These are phyloP conservation scores for Camelus dromedarius DNA, from an alignment of 2,113 vertebrate genomes.

Conservation along the genomic window DNA sequence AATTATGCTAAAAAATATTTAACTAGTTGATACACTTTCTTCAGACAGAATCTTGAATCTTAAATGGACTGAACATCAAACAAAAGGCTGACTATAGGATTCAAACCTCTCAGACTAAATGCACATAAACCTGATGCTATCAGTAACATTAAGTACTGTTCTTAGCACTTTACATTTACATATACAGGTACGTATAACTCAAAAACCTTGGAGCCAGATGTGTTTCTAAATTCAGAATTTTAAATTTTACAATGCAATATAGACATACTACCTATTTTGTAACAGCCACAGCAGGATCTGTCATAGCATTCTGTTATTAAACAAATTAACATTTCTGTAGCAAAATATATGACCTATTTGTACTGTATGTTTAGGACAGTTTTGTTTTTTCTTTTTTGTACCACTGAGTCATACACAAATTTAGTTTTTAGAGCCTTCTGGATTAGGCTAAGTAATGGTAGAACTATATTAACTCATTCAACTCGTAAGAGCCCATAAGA, in stretches of 20 bases:
- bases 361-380: not conserved
- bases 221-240: conserved; percentile 24
- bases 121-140: not conserved
- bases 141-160: not conserved
- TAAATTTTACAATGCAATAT: not conserved
- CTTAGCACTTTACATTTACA: not conserved
- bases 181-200: not conserved
- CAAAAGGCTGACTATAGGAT: not conserved
- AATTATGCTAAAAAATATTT: not conserved
- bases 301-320: conserved; percentile 25
- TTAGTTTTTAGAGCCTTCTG: conserved; percentile 5
- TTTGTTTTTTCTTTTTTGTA: not conserved
- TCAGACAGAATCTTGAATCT: conserved; percentile 18
- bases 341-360: not conserved
- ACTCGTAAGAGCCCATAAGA: not conserved
- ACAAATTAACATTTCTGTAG: not conserved
- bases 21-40: not conserved
- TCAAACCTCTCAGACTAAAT: not conserved
- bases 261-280: not conserved
- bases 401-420: not conserved
- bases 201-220: not conserved
- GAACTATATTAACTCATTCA: not conserved
- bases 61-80: not conserved
- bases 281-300: not conserved
- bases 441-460: not conserved